Evolutionary conservation across 2,797 vertebrate genomes (phyloP).

Genomic region (Antrozous pallidus): DNA sequence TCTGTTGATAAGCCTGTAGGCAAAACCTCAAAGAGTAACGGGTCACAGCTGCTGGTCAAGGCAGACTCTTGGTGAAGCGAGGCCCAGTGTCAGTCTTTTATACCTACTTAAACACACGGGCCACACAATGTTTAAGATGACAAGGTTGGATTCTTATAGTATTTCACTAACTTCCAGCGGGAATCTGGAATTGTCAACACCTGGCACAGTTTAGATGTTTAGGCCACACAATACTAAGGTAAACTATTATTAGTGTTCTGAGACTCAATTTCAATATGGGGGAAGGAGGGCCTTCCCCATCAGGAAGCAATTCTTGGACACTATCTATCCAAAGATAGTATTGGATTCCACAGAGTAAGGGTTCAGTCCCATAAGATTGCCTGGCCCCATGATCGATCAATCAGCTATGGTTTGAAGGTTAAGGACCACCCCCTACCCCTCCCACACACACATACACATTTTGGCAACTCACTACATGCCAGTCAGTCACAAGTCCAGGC

Average conservation of each 20-base stretch:
- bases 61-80: background rate
- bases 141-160: background rate
- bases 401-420: no score
- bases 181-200: background rate
- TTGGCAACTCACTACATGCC: background rate
- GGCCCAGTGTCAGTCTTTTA: background rate
- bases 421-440: no score
- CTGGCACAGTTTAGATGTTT: background rate
- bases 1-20: background rate
- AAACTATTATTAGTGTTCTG: background rate
- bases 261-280: background rate
- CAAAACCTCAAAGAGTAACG: background rate
- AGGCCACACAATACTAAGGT: background rate
- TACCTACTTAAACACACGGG: background rate
- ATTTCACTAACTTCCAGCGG: background rate
- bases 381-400: background rate
- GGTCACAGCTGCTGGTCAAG: background rate
- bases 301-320: background rate
- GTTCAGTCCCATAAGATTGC: background rate
- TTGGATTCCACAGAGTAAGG: background rate
- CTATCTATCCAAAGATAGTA: background rate
- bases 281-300: background rate
- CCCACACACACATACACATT: no score
- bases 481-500: background rate
- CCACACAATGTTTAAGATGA: background rate